Percentiles rank a stretch among this genome's conserved stretches.
These are phyloP conservation scores for Ephydatia muelleri DNA, from an alignment of 37 sponge, comb jelly and placozoan genomes.

Conservation along the genomic window DNA sequence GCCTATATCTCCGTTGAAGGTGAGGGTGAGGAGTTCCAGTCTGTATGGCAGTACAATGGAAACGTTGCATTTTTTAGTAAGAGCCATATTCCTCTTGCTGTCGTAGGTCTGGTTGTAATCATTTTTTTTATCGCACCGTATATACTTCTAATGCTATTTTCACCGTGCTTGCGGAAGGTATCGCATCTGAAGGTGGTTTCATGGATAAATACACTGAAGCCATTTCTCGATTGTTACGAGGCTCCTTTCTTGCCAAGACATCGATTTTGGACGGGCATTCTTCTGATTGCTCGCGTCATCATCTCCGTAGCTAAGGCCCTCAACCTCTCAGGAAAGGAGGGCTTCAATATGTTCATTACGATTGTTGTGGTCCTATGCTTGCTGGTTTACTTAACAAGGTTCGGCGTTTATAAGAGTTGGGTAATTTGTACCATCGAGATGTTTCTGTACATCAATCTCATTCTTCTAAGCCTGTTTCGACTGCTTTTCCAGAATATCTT, in stretches of 20 bases:
- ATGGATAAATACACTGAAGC: not conserved
- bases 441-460: not conserved
- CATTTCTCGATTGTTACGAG: not conserved
- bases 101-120: not conserved
- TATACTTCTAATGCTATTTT: not conserved
- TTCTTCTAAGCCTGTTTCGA: not conserved
- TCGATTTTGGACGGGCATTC: not conserved
- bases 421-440: not conserved
- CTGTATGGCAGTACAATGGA: slow-evolving; percentile 12
- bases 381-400: not conserved
- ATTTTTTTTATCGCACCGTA: not conserved
- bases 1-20: not conserved
- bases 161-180: not conserved
- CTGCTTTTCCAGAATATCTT: not conserved
- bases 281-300: not conserved
- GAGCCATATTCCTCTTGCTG: not conserved
- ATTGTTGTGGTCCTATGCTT: not conserved
- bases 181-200: not conserved
- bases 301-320: not conserved
- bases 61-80: not conserved
- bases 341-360: not conserved
- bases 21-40: not conserved
- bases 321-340: not conserved
- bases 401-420: not conserved
- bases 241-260: not conserved